Evolutionary conservation across 2,113 vertebrate species (phyloP).

Genomic region (Gnathonemus echidnorhynchus): DNA sequence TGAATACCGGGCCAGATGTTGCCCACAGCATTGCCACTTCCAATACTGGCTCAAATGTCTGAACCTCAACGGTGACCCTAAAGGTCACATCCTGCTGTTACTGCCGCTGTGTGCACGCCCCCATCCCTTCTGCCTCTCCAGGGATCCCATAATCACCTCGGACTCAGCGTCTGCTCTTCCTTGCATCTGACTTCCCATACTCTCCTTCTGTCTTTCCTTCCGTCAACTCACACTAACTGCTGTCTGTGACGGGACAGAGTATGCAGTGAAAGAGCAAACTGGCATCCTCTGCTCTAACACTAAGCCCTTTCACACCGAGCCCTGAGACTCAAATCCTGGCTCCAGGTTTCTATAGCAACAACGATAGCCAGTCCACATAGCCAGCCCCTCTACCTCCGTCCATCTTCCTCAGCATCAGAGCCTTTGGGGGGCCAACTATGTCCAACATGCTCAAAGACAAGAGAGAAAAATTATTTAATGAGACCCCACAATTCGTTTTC

Average conservation of each 20-base stretch:
- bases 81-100: neutral
- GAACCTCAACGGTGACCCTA: neutral
- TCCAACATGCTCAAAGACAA: neutral
- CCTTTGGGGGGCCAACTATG: neutral
- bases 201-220: slow-evolving; percentile 27
- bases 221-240: neutral
- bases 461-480: neutral
- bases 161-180: neutral
- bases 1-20: neutral
- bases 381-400: neutral
- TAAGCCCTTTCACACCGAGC: neutral
- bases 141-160: neutral
- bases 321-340: neutral
- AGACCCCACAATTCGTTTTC: neutral
- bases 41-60: neutral
- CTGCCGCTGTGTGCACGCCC: neutral
- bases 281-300: neutral
- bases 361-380: neutral
- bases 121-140: neutral
- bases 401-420: neutral
- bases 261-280: neutral
- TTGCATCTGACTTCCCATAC: slow-evolving; percentile 14
- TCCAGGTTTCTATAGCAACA: neutral
- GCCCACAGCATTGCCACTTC: neutral
- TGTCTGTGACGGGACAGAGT: neutral